Percentiles rank a stretch among this genome's conserved stretches.
Conservation (phyloP, 1,140 invertebrate genomes). For the Bombus impatiens region DNA sequence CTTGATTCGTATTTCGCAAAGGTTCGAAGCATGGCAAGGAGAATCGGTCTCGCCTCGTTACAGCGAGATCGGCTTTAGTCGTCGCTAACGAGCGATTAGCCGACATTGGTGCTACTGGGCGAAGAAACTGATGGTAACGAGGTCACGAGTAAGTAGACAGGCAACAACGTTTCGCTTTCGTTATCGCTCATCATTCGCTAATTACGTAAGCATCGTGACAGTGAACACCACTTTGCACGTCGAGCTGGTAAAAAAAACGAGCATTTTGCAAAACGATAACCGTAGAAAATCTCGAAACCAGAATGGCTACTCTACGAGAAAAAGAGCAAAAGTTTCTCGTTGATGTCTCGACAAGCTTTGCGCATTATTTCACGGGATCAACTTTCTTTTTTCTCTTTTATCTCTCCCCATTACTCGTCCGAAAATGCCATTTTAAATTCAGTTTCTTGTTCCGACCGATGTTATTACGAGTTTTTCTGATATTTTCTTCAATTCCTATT, state of each 20-base stretch:
- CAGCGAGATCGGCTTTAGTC: slow-evolving; percentile 45
- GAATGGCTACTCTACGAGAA: background rate
- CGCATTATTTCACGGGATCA: slow-evolving; percentile 1
- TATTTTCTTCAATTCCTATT: background rate
- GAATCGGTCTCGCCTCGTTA: slow-evolving; percentile 50
- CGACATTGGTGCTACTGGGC: slow-evolving; percentile 31
- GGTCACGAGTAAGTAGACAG: slow-evolving; percentile 38
- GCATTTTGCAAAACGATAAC: background rate
- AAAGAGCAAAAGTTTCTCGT: background rate
- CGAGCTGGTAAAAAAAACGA: background rate
- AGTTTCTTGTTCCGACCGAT: background rate
- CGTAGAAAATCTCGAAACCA: background rate
- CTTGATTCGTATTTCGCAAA: background rate
- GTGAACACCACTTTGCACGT: slow-evolving; percentile 18
- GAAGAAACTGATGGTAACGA: slow-evolving; percentile 32
- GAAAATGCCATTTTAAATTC: background rate
- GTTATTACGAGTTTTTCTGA: background rate
- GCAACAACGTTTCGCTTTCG: slow-evolving; percentile 28
- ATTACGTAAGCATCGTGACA: slow-evolving; percentile 31
- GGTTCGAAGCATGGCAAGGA: background rate
- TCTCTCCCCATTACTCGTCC: background rate
- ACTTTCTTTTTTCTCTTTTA: background rate
- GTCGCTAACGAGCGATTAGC: slow-evolving; percentile 58
- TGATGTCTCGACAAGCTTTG: slow-evolving; percentile 21
- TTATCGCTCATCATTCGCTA: slow-evolving; percentile 39